A percentile compares a stretch with the other conserved stretches of the same genome.
Conservation (phyloP, 2,113 vertebrate genomes). For the Dissostichus mawsoni region DNA sequence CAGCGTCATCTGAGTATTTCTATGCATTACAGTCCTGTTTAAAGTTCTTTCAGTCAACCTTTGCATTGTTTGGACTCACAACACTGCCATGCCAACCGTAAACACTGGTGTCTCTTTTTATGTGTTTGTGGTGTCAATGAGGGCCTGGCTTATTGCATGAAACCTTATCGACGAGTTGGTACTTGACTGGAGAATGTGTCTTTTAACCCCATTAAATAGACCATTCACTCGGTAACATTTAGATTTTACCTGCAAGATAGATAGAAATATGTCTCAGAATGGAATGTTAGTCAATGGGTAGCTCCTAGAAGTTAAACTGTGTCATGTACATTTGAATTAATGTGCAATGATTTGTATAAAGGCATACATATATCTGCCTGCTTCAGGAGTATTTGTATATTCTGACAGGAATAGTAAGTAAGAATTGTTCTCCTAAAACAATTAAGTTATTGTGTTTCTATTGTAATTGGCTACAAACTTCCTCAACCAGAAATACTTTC, state of each 20-base stretch:
- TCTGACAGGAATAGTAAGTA: neutral
- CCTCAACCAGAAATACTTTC: too few relatives aligned
- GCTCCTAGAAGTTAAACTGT: too few relatives aligned
- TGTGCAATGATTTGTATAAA: too few relatives aligned
- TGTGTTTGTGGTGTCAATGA: neutral
- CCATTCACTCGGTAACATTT: neutral
- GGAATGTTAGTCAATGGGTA: too few relatives aligned
- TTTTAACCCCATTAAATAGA: neutral
- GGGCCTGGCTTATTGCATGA: neutral
- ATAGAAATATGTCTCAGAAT: too few relatives aligned
- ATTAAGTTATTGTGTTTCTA: too few relatives aligned
- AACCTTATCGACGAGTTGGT: neutral
- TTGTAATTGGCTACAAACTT: too few relatives aligned
- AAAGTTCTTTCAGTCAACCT: conserved; percentile 27
- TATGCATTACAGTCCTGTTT: conserved; percentile 33
- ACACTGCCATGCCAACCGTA: conserved; percentile 38
- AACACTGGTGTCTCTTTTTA: conserved; percentile 16
- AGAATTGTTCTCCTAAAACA: neutral
- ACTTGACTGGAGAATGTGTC: neutral
- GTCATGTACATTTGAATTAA: too few relatives aligned
- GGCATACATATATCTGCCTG: too few relatives aligned
- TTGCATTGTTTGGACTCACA: conserved; percentile 49
- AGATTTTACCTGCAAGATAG: neutral
- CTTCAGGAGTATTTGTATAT: too few relatives aligned
- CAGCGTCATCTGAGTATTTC: neutral